These are phyloP conservation scores for Apocheima hispidaria DNA, from an alignment of 2,888 invertebrate genomes.

Conservation along the genomic window DNA sequence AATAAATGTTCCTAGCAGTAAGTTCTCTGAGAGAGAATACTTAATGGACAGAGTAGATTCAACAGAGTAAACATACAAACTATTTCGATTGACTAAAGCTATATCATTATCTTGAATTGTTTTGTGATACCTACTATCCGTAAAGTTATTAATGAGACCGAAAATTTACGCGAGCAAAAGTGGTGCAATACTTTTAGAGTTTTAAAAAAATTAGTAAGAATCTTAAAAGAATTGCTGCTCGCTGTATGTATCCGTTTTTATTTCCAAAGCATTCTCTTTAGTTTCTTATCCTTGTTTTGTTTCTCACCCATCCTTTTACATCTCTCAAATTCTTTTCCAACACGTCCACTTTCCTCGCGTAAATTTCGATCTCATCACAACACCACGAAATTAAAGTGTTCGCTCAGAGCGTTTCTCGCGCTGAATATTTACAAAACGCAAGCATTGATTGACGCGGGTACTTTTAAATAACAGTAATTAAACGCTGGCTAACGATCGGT, in stretches of 20 bases:
- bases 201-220: no score
- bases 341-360: slow-evolving; percentile 15
- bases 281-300: neutral
- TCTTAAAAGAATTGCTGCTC: no score
- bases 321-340: slow-evolving; percentile 15
- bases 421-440: slow-evolving; percentile 58
- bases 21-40: neutral
- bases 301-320: neutral
- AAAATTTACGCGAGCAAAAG: no score
- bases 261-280: no score
- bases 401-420: slow-evolving; percentile 43
- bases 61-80: no score
- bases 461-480: slow-evolving; percentile 80
- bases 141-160: no score
- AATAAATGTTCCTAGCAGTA: neutral
- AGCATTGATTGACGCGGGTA: slow-evolving; percentile 70
- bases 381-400: slow-evolving; percentile 42
- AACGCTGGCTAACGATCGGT: slow-evolving; percentile 65
- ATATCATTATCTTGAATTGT: neutral
- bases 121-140: neutral
- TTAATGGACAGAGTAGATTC: neutral
- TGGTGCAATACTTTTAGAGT: no score
- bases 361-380: slow-evolving; percentile 37
- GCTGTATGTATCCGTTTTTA: no score
- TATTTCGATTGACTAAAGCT: neutral